phyloP scores from a whole-genome alignment of 2,888 invertebrate genomes.

The Caenorhabditis panamensis region DNA sequence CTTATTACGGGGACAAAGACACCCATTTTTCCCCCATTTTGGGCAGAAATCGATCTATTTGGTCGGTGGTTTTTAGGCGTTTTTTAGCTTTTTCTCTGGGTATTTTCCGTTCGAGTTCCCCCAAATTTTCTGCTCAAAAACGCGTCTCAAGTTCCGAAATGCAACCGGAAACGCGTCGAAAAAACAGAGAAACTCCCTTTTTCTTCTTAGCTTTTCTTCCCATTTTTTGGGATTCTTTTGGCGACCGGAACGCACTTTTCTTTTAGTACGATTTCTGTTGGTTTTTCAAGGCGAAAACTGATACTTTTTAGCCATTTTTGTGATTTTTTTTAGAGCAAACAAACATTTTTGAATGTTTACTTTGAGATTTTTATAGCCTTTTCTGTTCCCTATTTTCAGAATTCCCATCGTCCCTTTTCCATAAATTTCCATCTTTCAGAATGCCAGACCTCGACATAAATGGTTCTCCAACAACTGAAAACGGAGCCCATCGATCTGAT shows the following conservation, averaged over 20 bases:
- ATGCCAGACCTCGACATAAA: constrained; percentile 61
- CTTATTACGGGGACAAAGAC: too few relatives aligned
- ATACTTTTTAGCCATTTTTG: constrained; percentile 33
- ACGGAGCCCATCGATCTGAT: constrained; percentile 56
- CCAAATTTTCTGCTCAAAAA: neutral
- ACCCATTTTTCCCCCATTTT: too few relatives aligned
- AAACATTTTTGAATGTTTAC: constrained; percentile 17
- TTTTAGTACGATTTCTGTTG: neutral
- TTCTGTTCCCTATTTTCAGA: neutral
- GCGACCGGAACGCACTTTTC: neutral
- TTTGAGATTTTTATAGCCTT: neutral
- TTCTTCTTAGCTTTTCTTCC: constrained; percentile 19
- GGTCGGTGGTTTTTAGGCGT: neutral
- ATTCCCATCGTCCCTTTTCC: neutral
- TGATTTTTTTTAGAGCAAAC: constrained; percentile 31
- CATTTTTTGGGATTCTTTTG: constrained; percentile 10
- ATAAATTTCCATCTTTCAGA: constrained; percentile 4
- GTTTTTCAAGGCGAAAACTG: constrained; percentile 35
- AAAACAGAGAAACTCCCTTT: constrained; percentile 2
- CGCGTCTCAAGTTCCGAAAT: neutral
- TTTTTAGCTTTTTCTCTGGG: neutral
- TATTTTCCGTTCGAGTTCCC: neutral
- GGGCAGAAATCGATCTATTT: too few relatives aligned
- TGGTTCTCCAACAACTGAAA: constrained; percentile 42
- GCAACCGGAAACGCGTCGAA: constrained; percentile 2